Percentiles rank a stretch among this genome's conserved stretches.
Conservation (phyloP, 2,888 invertebrate species). For the Erannis defoliaria region DNA sequence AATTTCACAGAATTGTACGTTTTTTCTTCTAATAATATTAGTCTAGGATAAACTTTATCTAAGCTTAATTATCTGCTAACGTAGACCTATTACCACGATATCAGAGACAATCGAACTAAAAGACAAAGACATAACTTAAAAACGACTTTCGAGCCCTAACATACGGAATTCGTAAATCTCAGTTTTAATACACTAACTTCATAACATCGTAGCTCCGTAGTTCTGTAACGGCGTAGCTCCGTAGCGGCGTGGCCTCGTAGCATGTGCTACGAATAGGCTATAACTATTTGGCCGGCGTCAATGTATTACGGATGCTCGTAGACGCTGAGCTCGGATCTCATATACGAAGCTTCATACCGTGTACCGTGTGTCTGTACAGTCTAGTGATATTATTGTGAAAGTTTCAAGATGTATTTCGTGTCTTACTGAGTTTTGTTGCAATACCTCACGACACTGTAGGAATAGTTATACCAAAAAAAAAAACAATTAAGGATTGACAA, state of each 20-base stretch:
- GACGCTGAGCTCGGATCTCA: conserved; percentile 27
- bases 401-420: neutral
- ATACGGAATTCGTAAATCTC: conserved; percentile 13
- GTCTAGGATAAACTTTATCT: too few species aligned
- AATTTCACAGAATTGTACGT: too few species aligned
- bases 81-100: too few species aligned
- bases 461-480: too few species aligned
- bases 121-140: neutral
- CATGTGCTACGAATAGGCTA: conserved; percentile 61
- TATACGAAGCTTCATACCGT: conserved; percentile 15
- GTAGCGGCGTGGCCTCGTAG: conserved; percentile 51
- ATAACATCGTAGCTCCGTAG: conserved; percentile 14
- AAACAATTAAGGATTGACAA: too few species aligned
- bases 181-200: conserved; percentile 40
- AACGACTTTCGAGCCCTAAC: neutral
- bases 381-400: neutral
- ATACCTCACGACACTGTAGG: too few species aligned
- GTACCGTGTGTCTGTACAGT: neutral
- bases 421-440: too few species aligned
- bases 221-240: conserved; percentile 27
- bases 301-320: conserved; percentile 50
- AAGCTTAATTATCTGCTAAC: too few species aligned
- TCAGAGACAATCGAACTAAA: neutral
- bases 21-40: too few species aligned
- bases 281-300: conserved; percentile 49